Base-by-base conservation (phyloP, 2,888 invertebrate genomes). In the Dasysyrphus tricinctus region DNA sequence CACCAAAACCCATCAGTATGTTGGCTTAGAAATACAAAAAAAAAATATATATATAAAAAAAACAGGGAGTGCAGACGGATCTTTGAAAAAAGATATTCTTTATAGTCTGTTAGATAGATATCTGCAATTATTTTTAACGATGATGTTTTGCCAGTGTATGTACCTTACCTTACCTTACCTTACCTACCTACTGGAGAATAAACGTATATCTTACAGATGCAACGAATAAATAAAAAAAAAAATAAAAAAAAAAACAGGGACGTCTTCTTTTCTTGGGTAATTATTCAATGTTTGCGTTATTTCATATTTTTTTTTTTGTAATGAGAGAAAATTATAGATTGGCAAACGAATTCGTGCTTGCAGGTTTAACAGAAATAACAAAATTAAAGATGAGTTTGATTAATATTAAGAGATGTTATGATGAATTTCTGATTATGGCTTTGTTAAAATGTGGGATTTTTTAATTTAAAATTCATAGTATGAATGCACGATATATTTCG, bases 51-150 rank as follows among this genome's bases (percentile, higher is more conserved):
- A n/a, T n/a, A n/a, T n/a, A n/a, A 11, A 54, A 29, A 14, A 63
- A 56, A 24, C 42, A 39, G 56, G 54, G 54, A 56, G 32, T 57
- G 24, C 47, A 24, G 47, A 67, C 67, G 47, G 51, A 54, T 69
- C 37, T 59, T 47, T 59, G 47, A 72, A 72, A 63, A 70, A 80
- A 67, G 47, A 69, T 77, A 59, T 69, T 47, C 51, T 37, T 67
- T 67, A 39, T 42, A 57, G 65, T 69, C 76, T 80, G 73, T 73
- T 72, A 74, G 82, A 85, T 80, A 74, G 81, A 81, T 63, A 85
- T 85, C 77, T 77, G 85, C 74, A 85, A 85, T 85, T 85, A 85
- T 85, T 78, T 85, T 81, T 85, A 85, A 85, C 85, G 80, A 85
- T 78, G 77, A 85, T 80, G 73, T 67, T 80, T 61, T 74, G 63